A percentile compares a stretch with the other conserved stretches of the same genome.
Evolutionary conservation across 2,797 vertebrate genomes (phyloP).

Genomic region (Poliocrania exsul): DNA sequence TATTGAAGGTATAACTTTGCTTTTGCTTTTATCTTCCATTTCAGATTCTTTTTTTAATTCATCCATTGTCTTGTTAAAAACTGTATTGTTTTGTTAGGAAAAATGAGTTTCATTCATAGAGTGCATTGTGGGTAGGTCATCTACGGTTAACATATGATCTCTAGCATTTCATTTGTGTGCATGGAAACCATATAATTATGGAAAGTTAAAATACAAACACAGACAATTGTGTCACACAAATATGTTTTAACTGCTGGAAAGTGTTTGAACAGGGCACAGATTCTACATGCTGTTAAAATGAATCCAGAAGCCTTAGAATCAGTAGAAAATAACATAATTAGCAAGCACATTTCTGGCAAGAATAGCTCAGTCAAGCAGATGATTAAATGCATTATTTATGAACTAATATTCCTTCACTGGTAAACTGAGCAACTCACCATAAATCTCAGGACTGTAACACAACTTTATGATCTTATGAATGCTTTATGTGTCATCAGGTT

Average conservation of each 20-base stretch:
- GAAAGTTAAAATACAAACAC: conserved; percentile 20
- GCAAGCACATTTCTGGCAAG: conserved; percentile 4
- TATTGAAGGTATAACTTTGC: not conserved
- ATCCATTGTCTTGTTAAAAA: not conserved
- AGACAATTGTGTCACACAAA: conserved; percentile 30
- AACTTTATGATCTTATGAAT: not conserved
- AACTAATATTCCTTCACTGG: not conserved
- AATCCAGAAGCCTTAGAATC: not conserved
- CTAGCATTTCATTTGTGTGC: not conserved
- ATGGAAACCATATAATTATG: not conserved
- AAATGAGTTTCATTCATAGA: not conserved
- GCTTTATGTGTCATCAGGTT: not conserved
- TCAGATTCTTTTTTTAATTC: not conserved
- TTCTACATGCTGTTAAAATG: not conserved
- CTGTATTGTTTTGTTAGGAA: not conserved
- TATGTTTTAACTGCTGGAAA: conserved; percentile 25
- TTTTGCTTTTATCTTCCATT: not conserved
- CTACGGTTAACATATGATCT: not conserved
- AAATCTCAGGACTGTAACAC: not conserved
- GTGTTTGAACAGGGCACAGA: conserved; percentile 16
- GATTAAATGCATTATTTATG: not conserved
- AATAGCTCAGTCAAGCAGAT: not conserved
- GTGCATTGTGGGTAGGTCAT: not conserved
- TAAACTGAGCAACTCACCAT: not conserved
- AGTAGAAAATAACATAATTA: not conserved